Base-by-base conservation (phyloP, 2,113 vertebrate genomes). In the Periophthalmodon schlosseri region DNA sequence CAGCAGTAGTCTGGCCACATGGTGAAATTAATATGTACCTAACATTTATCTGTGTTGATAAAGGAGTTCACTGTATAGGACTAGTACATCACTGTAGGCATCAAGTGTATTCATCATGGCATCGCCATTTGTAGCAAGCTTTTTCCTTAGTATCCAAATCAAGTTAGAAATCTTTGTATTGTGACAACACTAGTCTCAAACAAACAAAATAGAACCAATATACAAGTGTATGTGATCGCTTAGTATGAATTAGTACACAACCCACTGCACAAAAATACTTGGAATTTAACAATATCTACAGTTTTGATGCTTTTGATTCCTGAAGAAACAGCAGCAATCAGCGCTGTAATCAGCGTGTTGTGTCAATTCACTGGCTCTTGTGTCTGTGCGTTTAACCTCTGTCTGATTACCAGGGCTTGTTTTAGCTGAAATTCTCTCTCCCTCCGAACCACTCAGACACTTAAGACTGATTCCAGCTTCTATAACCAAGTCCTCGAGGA, bases 241-340 rank as follows among this genome's bases (percentile, higher is more conserved):
- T 20, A 52, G 21, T 21, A 23, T 21, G 56, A 13, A 23, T 21
- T 21, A 10, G 20, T 2, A 49, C 4, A 65, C 47, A 65, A 52
- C 21, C 46, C 18, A 34, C 34, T 20, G 63, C 20, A 69, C 1
- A 5, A 67, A 67, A 57, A 20, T 21, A 56, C 52, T 10, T 56
- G 68, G 61, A 39, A 63, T 68, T 67, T 68, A 64, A 56, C 52
- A 44, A 49, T 21, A 58, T 75, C 63, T 73, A 70, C 11, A 63
- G 18, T 21, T 68, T 6, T 33, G 7, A 65, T 70, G 23, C 69
- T 68, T 82, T 70, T 24, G 58, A 47, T 67, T 56, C 75, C 47
- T 28, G 20, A 50, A 21, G 13, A 68, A 78, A 78, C 21, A 52
- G 50, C 28, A 64, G 76, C 60, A 78, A 84, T 74, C 74, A 79